Evolutionary conservation across 1,140 invertebrate genomes (phyloP), one percentile per base, ranked within the genome.

Genomic region (Cydia amplana): DNA sequence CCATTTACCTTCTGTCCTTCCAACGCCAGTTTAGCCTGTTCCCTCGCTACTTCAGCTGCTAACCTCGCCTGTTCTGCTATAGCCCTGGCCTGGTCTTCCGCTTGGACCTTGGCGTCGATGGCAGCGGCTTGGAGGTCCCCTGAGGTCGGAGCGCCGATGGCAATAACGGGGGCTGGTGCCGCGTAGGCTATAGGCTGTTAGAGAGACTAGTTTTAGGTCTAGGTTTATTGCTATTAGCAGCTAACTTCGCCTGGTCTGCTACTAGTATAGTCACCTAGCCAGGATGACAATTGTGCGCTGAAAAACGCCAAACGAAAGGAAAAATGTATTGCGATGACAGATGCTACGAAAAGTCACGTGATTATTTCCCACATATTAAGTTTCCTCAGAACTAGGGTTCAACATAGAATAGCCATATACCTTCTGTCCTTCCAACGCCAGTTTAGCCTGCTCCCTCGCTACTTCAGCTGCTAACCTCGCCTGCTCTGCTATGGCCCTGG

Each of bases 101-200:
- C 28, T n/a, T 20, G 5, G 9, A 89, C 87, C 75, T 92, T 85
- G 25, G 90, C 87, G 72, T 92, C 82, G 12, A 91, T 91, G 32
- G 65, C 65, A 1, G 65, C 65, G 9, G 65, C 65, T 16, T 70
- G 65, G 16, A 70, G 65, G 36, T 70, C 49, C n/a, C 49, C 91
- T 85, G 40, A 88, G 16, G 32, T 70, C 6, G 65, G 32, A 10
- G 32, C 86, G 73, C 89, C 82, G 16, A 89, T 89, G 0, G 87
- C 81, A 1, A 88, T 78, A 1, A 87, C 82, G 49, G 83, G 83
- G 1, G 80, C 32, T 6, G 85, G 87, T 12, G 79, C 65, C n/a
- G 82, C 90, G 80, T 79, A 88, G 51, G 88, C 90, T 49, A 92
- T 18, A 20, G 43, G 43, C 43, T 46, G 43, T 46, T 46, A 16